Evolutionary conservation across 2,797 vertebrate genomes (phyloP), one percentile per base, ranked within the genome.

Genomic region (Uromys caudimaculatus): DNA sequence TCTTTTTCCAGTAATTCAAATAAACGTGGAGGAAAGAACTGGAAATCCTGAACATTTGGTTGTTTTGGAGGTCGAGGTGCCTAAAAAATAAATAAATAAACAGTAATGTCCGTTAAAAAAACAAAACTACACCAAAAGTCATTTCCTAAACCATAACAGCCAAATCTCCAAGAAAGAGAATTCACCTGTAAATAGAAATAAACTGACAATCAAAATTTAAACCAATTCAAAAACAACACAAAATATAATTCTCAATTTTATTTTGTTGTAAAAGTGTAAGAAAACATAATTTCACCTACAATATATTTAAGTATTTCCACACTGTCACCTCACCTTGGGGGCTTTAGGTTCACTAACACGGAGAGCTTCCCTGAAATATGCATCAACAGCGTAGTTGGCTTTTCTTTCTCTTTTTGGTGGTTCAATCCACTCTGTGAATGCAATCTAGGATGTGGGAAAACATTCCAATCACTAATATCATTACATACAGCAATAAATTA

Each of bases 31-130:
- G 99, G 99, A 97, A 99, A 99, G 98, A 99, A 99, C 98, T 99
- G 99, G 93, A 99, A 99, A 98, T 99, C 99, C 97, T 99, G 99
- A 89, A 99, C 99, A n/a, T 99, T 99, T 97, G 99, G 99, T 96
- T 99, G 99, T 97, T 99, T 99, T 44, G 99, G 99, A 96, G 99
- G 99, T 95, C 99, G 99, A 73, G 99, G 99, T 98, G 99, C 99
- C 99, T 99, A 96, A 96, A 87, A 29, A 83, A 56, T n/a, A 84
- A 82, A 93, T 6, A 81, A 69, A n/a, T n/a, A 81, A 97, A 82
- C 0, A 50, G 8, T 41, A 82, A 44, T 71, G 12, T 58, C 24
- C 62, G 54, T 78, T 85, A 95, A 91, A 84, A 44, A 94, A 69
- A 78, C 5, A 56, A 44, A 50, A 19, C 23, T 2, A 81, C 8